Evolutionary conservation across 1,140 invertebrate species (phyloP), one percentile per base, ranked within the genome.

Genomic region (Frieseomelitta varia): DNA sequence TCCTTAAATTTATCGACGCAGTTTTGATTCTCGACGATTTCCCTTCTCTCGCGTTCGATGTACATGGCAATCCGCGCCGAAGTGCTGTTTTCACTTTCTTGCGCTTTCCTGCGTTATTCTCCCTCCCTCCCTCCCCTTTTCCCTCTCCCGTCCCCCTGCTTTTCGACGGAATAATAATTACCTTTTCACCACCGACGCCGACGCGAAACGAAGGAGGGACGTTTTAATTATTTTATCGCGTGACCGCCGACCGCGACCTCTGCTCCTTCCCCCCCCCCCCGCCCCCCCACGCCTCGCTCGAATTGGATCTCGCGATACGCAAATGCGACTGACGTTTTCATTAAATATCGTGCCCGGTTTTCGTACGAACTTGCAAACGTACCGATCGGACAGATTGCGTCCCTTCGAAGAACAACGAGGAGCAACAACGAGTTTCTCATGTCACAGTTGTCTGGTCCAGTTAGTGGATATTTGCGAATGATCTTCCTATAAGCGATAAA

Each of bases 161-260:
- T 15, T 78, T 63, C 21, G 82, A 77, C 78, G 71, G 88, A 90
- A 90, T 90, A 90, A 90, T 90, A 90, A 90, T 89, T 87, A 90
- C 81, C 88, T 85, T 90, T 90, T 90, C 88, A 86, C 73, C 85
- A 79, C 53, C 81, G 58, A 65, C 68, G 81, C 85, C 56, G 75
- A 30, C 55, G 79, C 53, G 81, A 82, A 78, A 85, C 65, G 78
- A 58, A 78, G 61, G 76, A 76, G 85, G 88, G 81, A 87, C 88
- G 88, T 81, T 90, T 90, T 90, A 90, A 90, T 90, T 90, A 90
- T 90, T 90, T 90, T 90, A 90, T 90, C 88, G 88, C 88, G 88
- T 89, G 87, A 87, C 87, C 87, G 69, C 80, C 84, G 85, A 89
- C 85, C 88, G 85, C 88, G 76, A 87, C 88, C 85, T 89, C 82